These are phyloP conservation scores for Austrofundulus limnaeus DNA, from an alignment of 2,113 vertebrate species.

Conservation along the genomic window DNA sequence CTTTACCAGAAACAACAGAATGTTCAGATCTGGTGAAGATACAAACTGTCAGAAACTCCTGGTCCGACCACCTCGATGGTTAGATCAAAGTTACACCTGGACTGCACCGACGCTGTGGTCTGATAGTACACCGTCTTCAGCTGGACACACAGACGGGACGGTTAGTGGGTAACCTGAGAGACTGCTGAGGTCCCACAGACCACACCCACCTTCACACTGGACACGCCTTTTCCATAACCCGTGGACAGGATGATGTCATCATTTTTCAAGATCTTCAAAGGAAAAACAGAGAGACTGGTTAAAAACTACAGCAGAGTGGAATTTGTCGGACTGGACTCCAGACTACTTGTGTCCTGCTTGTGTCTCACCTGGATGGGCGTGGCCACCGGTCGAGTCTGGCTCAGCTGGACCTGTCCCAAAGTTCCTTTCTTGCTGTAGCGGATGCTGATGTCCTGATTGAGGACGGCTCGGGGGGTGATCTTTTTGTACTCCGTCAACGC, in stretches of 20 bases:
- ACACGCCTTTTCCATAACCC: conserved; percentile 82
- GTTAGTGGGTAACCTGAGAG: conserved; percentile 1
- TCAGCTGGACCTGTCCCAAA: conserved; percentile 74
- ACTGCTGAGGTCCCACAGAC: too few relatives aligned
- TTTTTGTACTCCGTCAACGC: conserved; percentile 84
- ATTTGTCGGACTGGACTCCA: not conserved
- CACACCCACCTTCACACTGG: conserved; percentile 84
- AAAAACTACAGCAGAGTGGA: not conserved
- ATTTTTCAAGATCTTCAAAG: conserved; percentile 55
- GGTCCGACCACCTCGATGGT: conserved; percentile 48
- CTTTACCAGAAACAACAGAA: too few relatives aligned
- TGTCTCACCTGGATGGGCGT: conserved; percentile 65
- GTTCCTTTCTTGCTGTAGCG: conserved; percentile 74
- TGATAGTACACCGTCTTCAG: conserved; percentile 86
- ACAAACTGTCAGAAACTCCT: conserved; percentile 9
- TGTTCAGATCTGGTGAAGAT: not conserved
- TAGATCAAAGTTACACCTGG: conserved; percentile 83
- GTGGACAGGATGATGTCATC: conserved; percentile 79
- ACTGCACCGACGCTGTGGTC: conserved; percentile 69
- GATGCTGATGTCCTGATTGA: conserved; percentile 83
- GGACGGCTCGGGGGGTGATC: conserved; percentile 57
- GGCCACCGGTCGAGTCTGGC: conserved; percentile 75
- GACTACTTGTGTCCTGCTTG: too few relatives aligned
- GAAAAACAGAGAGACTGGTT: not conserved
- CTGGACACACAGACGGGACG: conserved; percentile 62